A percentile compares a stretch with the other conserved stretches of the same genome.
These are phyloP conservation scores for Philopedon plagiatum DNA, from an alignment of 2,888 invertebrate genomes.

Conservation along the genomic window DNA sequence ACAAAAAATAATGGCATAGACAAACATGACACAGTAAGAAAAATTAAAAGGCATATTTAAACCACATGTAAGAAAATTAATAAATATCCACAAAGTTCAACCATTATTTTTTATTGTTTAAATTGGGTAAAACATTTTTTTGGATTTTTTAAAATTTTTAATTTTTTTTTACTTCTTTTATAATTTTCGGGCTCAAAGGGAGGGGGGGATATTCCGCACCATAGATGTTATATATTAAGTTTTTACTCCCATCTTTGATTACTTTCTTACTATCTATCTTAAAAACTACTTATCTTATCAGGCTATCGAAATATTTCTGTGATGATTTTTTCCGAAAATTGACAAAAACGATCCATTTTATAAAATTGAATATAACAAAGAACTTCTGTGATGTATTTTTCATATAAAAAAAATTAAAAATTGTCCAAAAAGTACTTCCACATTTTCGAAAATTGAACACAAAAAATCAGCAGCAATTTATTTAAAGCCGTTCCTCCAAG, in stretches of 20 bases:
- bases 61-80: conserved; percentile 11
- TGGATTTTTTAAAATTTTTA: conserved; percentile 29
- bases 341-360: no score
- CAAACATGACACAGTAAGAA: background rate
- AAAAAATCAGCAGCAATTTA: no score
- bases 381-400: no score
- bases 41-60: conserved; percentile 16
- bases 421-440: no score
- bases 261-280: conserved; percentile 11
- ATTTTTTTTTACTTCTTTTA: conserved; percentile 44
- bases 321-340: conserved; percentile 8
- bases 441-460: background rate
- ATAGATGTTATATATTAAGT: conserved; percentile 6
- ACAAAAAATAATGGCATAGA: conserved; percentile 46
- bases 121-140: conserved; percentile 34
- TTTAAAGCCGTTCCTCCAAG: no score
- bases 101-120: conserved; percentile 53
- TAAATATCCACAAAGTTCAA: conserved; percentile 16
- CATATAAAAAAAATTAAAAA: no score
- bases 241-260: conserved; percentile 31
- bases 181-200: conserved; percentile 41
- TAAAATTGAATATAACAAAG: no score
- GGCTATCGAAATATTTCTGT: conserved; percentile 4
- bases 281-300: conserved; percentile 9
- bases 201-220: conserved; percentile 52